Evolutionary conservation across 2,888 invertebrate genomes (phyloP), one percentile per base, ranked within the genome.

Genomic region (Elmis aenea): DNA sequence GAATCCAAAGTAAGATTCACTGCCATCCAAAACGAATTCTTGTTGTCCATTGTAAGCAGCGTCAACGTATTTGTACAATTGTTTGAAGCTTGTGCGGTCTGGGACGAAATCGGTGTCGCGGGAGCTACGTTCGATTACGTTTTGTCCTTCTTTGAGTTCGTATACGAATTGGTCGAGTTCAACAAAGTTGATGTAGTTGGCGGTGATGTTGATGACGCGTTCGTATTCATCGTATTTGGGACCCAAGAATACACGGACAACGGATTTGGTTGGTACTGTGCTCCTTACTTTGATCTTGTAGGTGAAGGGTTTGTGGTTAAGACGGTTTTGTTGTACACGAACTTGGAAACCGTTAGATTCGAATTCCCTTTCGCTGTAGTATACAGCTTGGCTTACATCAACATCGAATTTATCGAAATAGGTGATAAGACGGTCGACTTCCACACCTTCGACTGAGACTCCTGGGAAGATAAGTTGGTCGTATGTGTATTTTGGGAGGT

Each of bases 251-350:
- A 82, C 65, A 49, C 78, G 78, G 35, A 85, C 62, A 8, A 75
- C 70, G 2, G 75, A 80, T 41, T 77, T 72, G 20, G 67, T 67
- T 5, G 70, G 66, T 44, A 75, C 71, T 30, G 81, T 76, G 34
- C 82, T 74, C 33, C 73, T 71, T 11, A 85, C 64, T 23, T 74
- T 68, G 47, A 83, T 64, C 38, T 71, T 72, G 45, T 80, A 71
- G 35, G 68, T 71, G 72, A 84, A 86, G 2, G 75, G 72, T 43
- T 81, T 76, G 68, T 84, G 80, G 66, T 82, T 81, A 18, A 86
- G 68, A 50, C 85, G 81, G 46, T 76, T 72, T 61, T 85, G 83
- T 31, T 79, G 77, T 5, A 79, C 75, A 49, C 75, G 68, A 51
- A 76, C 74, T 26, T 71, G 57, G 46, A 65, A 64, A 2, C 66